Evolutionary conservation across 2,888 invertebrate species (phyloP).

Genomic region (Maniola hyperantus): DNA sequence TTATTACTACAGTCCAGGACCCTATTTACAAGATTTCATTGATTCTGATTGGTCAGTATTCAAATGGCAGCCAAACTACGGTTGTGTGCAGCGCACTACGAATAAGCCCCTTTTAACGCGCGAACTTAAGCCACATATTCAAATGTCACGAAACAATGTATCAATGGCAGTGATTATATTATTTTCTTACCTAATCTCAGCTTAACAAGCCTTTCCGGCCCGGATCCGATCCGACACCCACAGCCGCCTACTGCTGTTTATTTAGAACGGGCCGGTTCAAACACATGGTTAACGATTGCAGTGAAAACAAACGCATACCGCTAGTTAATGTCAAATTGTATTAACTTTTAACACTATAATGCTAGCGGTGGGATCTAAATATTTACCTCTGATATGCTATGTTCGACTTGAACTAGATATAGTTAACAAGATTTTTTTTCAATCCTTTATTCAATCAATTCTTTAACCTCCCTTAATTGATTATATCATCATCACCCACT

Average conservation of each 20-base stretch:
- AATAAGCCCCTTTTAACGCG: too few species aligned
- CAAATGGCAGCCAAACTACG: too few species aligned
- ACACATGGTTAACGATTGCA: conserved; percentile 33
- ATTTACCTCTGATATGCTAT: background rate
- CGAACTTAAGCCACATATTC: conserved; percentile 1
- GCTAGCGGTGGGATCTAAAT: background rate
- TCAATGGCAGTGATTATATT: conserved; percentile 22
- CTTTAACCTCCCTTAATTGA: too few species aligned
- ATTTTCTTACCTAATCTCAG: conserved; percentile 29
- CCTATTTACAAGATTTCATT: too few species aligned
- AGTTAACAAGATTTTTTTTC: too few species aligned
- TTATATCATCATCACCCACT: too few species aligned
- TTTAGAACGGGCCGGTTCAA: conserved; percentile 30
- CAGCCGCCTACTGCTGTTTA: conserved; percentile 34
- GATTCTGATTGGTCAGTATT: too few species aligned
- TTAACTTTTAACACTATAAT: background rate
- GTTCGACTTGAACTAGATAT: too few species aligned
- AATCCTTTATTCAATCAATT: too few species aligned
- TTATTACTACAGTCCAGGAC: too few species aligned
- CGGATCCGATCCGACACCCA: conserved; percentile 38
- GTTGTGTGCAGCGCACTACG: too few species aligned
- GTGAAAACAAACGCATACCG: conserved; percentile 34
- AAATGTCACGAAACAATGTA: conserved; percentile 24
- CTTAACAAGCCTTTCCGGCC: conserved; percentile 39
- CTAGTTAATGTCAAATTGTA: conserved; percentile 27